These are phyloP conservation scores for Myrmophylax atrothorax DNA, from an alignment of 2,113 vertebrate genomes.

Conservation along the genomic window DNA sequence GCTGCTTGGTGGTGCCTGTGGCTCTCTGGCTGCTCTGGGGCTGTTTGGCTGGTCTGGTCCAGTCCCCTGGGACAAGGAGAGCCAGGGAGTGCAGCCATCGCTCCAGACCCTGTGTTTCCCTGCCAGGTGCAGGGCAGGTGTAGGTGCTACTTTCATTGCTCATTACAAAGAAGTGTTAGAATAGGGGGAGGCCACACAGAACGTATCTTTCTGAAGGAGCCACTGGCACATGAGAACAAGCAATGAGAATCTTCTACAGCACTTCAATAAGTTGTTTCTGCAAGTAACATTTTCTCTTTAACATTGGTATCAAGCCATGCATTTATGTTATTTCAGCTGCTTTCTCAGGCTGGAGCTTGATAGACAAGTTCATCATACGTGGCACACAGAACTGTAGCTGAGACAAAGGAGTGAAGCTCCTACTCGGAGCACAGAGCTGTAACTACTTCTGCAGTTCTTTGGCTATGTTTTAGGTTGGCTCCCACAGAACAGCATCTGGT, in stretches of 20 bases:
- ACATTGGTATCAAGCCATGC: rapidly evolving
- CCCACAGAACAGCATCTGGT: background rate
- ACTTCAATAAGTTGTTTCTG: background rate
- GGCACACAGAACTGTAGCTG: background rate
- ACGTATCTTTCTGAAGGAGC: rapidly evolving
- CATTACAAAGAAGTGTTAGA: rapidly evolving
- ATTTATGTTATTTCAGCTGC: background rate
- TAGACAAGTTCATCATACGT: background rate
- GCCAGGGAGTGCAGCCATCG: rapidly evolving
- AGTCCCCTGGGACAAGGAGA: background rate
- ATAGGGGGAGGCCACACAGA: rapidly evolving
- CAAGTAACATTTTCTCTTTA: background rate
- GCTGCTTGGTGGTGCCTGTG: rapidly evolving
- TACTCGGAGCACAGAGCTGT: rapidly evolving
- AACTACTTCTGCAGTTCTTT: background rate
- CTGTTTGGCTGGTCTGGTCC: rapidly evolving
- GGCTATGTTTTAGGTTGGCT: background rate
- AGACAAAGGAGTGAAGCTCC: background rate
- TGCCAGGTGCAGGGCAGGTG: background rate
- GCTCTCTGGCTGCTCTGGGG: background rate
- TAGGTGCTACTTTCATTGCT: rapidly evolving
- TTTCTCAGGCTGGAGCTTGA: background rate
- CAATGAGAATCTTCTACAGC: rapidly evolving
- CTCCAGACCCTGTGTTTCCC: rapidly evolving
- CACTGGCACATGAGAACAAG: rapidly evolving